Evolutionary conservation across 2,888 invertebrate species (phyloP), one percentile per base, ranked within the genome.

Genomic region (Lasioglossum malachurum): DNA sequence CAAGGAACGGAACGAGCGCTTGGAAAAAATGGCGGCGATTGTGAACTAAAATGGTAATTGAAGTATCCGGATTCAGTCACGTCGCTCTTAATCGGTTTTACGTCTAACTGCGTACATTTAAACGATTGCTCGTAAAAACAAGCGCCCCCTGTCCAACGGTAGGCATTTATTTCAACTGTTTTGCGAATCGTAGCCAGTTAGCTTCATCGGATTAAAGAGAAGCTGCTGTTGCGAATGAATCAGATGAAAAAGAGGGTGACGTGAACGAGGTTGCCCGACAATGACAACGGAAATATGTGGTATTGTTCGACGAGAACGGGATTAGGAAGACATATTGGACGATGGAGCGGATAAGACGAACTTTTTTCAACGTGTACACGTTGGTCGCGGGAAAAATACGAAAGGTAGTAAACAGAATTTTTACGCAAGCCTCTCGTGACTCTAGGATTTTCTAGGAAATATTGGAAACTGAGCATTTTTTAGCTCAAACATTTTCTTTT

Each of bases 181-280:
- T 72, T 77, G 64, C 80, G 87, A 83, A 78, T 75, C 49, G 57
- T 49, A 78, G 83, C 41, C 83, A 67, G 86, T 83, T 83, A 73
- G 80, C 77, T 75, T 86, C 80, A 78, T 86, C 87, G 86, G 86
- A 86, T 87, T 87, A 87, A 86, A 78, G 57, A 64, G 75, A 31
- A 75, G 16, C 80, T 64, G 78, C 71, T 75, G 80, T 53, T 2
- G 67, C 75, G 71, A 75, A 76, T 60, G 78, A 78, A 72, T 80
- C 82, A 16, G 83, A 72, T 75, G 80, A 41, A 75, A 64, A 78
- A 78, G 31, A 44, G 57, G 78, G 16, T 31, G 53, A 49, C 71
- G 10, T 2, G 31, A 60, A 76, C 23, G 38, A n/a, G 69, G 14
- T 53, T 38, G 14, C 64, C 23, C 19, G 53, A 19, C 73, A 73